These are phyloP conservation scores for Takifugu flavidus DNA, from an alignment of 2,113 vertebrate species.

Conservation along the genomic window DNA sequence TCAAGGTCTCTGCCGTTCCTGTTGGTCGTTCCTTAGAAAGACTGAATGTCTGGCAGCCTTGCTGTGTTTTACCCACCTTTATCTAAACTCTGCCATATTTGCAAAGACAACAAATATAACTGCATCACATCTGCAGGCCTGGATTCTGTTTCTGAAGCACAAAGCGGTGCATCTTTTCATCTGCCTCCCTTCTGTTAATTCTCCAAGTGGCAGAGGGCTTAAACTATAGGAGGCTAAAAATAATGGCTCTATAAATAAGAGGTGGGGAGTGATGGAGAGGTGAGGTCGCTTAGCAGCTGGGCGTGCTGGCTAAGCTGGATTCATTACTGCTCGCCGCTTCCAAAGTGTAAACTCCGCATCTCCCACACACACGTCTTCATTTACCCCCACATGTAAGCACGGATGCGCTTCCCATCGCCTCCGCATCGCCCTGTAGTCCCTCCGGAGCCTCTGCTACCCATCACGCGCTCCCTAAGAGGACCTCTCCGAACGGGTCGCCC, in stretches of 20 bases:
- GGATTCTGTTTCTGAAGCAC: background rate
- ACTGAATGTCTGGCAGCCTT: too few relatives aligned
- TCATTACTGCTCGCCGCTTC: conserved; percentile 42
- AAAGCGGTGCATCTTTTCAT: background rate
- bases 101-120: too few relatives aligned
- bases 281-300: conserved; percentile 50
- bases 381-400: conserved; percentile 4
- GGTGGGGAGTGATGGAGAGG: conserved; percentile 67
- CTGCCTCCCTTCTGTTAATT: conserved; percentile 34
- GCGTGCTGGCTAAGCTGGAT: conserved; percentile 54
- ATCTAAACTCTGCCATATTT: too few relatives aligned
- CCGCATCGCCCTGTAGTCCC: conserved; percentile 22
- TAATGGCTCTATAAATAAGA: conserved; percentile 69
- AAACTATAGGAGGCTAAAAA: conserved; percentile 70
- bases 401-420: conserved; percentile 8
- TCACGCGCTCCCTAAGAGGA: conserved; percentile 11
- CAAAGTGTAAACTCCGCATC: conserved; percentile 31
- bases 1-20: too few relatives aligned
- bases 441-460: conserved; percentile 44
- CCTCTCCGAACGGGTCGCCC: conserved; percentile 24
- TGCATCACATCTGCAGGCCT: too few relatives aligned
- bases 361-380: conserved; percentile 11
- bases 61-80: too few relatives aligned
- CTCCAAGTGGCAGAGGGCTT: conserved; percentile 49
- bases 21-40: too few relatives aligned